A percentile compares a stretch with the other conserved stretches of the same genome.
Evolutionary conservation across 2,113 vertebrate genomes (phyloP).

Genomic region (Myrmecophaga tridactyla): DNA sequence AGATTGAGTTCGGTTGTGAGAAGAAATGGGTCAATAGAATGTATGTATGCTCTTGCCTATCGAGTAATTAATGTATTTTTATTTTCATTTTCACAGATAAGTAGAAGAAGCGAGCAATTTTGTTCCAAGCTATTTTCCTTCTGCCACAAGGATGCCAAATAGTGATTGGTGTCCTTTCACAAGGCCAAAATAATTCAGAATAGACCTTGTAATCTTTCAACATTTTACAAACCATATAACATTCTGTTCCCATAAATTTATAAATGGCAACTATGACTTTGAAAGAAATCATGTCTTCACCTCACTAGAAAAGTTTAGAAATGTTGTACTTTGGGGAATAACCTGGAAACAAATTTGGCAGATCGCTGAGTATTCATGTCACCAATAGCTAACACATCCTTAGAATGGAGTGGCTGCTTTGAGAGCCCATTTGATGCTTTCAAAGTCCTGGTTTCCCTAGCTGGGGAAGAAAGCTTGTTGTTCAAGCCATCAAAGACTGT

Average conservation of each 20-base stretch:
- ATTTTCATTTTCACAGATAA: background rate
- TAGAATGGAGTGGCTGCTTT: background rate
- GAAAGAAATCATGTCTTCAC: background rate
- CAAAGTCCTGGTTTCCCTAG: background rate
- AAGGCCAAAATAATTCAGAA: background rate
- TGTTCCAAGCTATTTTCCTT: background rate
- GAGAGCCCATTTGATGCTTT: background rate
- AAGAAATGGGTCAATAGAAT: background rate
- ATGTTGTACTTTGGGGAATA: background rate
- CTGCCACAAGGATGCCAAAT: background rate
- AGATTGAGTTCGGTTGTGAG: background rate
- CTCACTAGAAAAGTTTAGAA: background rate
- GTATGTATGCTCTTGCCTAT: background rate
- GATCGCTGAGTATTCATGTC: background rate
- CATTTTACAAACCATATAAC: background rate
- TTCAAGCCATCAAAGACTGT: background rate
- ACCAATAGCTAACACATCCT: background rate
- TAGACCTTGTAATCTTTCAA: background rate
- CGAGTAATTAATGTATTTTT: background rate
- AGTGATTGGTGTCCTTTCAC: background rate
- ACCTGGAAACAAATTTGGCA: background rate
- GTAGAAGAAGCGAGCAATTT: background rate
- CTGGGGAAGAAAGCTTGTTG: background rate
- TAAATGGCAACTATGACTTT: background rate
- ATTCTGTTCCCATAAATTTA: background rate